Percentiles rank a stretch among this genome's conserved stretches.
Conservation (phyloP, 2,888 invertebrate genomes). For the Antheraea yamamai region DNA sequence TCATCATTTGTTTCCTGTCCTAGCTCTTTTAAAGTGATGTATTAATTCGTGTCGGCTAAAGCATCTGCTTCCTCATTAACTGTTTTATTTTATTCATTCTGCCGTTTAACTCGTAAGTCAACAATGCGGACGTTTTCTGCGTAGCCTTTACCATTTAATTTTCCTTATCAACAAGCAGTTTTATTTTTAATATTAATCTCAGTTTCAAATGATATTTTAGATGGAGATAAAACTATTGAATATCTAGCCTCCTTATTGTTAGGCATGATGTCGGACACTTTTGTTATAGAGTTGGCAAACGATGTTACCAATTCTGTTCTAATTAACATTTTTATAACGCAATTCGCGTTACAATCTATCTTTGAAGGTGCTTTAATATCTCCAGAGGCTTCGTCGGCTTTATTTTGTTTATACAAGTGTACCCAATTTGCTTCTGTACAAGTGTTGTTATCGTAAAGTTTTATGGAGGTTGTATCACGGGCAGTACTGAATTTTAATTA, state of each 20-base stretch:
- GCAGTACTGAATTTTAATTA: constrained; percentile 42
- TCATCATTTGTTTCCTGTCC: constrained; percentile 72
- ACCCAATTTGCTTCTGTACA: constrained; percentile 35
- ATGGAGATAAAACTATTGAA: background rate
- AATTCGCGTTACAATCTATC: constrained; percentile 6
- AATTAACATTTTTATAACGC: constrained; percentile 17
- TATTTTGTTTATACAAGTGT: constrained; percentile 20
- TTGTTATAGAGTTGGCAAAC: constrained; percentile 1
- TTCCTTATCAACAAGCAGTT: background rate
- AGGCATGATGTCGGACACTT: background rate
- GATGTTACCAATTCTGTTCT: constrained; percentile 1
- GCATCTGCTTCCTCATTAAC: constrained; percentile 79
- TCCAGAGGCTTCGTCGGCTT: constrained; percentile 12
- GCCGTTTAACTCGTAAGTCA: constrained; percentile 12
- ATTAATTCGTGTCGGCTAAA: constrained; percentile 70
- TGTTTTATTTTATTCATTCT: constrained; percentile 55
- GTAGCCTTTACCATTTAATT: constrained; percentile 6
- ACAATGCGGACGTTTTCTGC: background rate
- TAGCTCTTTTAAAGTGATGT: constrained; percentile 72
- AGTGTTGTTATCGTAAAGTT: constrained; percentile 38
- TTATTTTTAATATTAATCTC: background rate
- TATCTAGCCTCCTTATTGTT: background rate
- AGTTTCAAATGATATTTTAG: background rate
- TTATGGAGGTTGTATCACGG: constrained; percentile 40
- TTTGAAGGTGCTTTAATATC: constrained; percentile 14